Evolutionary conservation across 1,140 invertebrate species (phyloP), one percentile per base, ranked within the genome.

Genomic region (Nymphalis io): DNA sequence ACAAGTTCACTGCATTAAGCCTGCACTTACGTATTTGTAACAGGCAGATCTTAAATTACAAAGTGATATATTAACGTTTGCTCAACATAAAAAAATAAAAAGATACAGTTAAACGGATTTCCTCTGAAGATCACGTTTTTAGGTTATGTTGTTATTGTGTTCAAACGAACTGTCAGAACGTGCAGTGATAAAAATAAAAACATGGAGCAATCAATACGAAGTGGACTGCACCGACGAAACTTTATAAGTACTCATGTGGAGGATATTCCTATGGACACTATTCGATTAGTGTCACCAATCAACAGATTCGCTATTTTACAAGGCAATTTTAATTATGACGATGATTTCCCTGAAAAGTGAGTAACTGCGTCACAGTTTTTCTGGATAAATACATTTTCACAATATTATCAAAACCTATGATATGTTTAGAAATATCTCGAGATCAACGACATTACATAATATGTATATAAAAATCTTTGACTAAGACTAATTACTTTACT

Each of bases 291-390:
- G 13, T 84, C 89, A 15, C 88, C 89, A 51, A 84, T 89, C 21
- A 88, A 88, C 72, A 87, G 83, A 74, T 85, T 89, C 62, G 78
- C 85, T 6, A 81, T 88, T 71, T 85, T 89, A 63, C 84, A 85
- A 69, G 87, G 82, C 3, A 82, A 85, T 71, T 83, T 87, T 59
- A 83, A 66, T 72, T 70, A 72, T 68, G 84, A 84, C 66, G 79
- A 84, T 71, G 74, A 83, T 70, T 86, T 83, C 62, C 81, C 81
- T 12, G 76, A 80, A 40, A 88, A 85, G 87, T 89, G 72, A 86
- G 85, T 88, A 76, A 42, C 11, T 46, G 53, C 20, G 46, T 20
- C 20, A 18, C 40, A 13, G 5, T 33, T 33, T 33, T 4, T 5
- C 27, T 33, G 27, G 27, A 8, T 33, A 8, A 2, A 33, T 33